These are phyloP conservation scores for Platalea minor DNA, from an alignment of 2,797 vertebrate genomes.

Conservation along the genomic window DNA sequence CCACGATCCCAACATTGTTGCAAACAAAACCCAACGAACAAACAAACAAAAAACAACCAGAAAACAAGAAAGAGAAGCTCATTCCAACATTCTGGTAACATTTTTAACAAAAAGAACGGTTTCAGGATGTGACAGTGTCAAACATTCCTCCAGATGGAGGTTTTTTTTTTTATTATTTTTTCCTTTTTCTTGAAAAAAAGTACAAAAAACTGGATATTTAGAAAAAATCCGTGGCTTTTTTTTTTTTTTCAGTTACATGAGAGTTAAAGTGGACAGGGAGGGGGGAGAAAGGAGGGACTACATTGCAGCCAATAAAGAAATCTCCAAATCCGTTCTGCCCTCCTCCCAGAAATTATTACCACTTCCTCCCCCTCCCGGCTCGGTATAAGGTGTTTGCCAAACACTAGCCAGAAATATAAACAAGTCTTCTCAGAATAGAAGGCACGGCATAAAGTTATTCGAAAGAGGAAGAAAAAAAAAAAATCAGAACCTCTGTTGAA, in stretches of 20 bases:
- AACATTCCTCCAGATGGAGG: conserved; percentile 78
- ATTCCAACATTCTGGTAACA: conserved; percentile 82
- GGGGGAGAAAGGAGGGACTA: conserved; percentile 69
- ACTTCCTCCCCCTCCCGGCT: conserved; percentile 66
- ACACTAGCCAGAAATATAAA: conserved; percentile 71
- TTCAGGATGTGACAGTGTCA: conserved; percentile 65
- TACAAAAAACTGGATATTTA: conserved; percentile 71
- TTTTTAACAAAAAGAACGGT: conserved; percentile 76
- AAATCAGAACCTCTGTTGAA: conserved; percentile 59
- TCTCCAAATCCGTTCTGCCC: conserved; percentile 57
- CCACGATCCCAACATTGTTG: conserved; percentile 65
- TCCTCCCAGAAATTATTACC: conserved; percentile 66
- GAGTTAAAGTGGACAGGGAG: conserved; percentile 66
- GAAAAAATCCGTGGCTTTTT: conserved; percentile 76
- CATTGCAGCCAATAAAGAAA: conserved; percentile 70
- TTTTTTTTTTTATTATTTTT: conserved; percentile 68
- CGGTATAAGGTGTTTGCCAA: conserved; percentile 56
- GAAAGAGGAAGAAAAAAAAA: conserved; percentile 52
- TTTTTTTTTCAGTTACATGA: conserved; percentile 48
- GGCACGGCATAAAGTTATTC: conserved; percentile 71
- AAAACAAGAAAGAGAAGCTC: conserved; percentile 72
- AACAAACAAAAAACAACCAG: conserved; percentile 71
- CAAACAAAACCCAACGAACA: conserved; percentile 63
- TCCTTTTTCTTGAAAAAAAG: conserved; percentile 78
- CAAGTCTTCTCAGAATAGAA: conserved; percentile 74